Conservation (phyloP, 2,113 vertebrate genomes). For the Oncorhynchus tshawytscha region DNA sequence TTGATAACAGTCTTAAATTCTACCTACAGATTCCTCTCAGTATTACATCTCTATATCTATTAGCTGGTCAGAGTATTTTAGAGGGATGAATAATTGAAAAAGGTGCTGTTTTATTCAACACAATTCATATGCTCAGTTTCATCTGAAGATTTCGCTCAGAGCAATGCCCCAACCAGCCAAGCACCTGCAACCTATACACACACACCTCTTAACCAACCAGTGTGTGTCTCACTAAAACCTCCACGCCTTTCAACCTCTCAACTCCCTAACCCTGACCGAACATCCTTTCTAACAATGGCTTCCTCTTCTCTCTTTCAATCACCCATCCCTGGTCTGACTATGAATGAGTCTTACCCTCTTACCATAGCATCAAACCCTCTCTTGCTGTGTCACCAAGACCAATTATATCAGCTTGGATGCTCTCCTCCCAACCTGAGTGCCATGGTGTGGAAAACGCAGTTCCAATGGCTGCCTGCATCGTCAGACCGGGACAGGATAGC, state of each 20-base stretch:
- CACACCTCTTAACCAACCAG: conserved; percentile 36
- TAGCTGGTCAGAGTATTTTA: conserved; percentile 47
- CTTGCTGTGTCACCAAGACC: conserved; percentile 73
- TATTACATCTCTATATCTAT: neutral
- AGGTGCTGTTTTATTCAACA: conserved; percentile 58
- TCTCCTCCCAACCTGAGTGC: conserved; percentile 70
- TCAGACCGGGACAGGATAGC: conserved; percentile 66
- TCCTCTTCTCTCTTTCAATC: conserved; percentile 62
- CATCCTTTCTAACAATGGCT: conserved; percentile 63
- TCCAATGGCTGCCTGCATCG: conserved; percentile 74
- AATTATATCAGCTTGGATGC: conserved; percentile 77
- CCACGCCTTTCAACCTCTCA: conserved; percentile 28
- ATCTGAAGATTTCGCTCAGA: conserved; percentile 63
- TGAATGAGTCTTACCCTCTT: conserved; percentile 75
- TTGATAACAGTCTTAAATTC: too few species aligned
- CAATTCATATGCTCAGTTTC: conserved; percentile 75
- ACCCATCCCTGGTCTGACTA: conserved; percentile 65
- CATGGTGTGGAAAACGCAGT: conserved; percentile 74
- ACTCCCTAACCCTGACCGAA: conserved; percentile 48
- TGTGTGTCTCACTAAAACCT: too few species aligned
- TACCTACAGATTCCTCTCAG: too few species aligned
- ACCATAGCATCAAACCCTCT: conserved; percentile 68
- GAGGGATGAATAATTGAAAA: conserved; percentile 67
- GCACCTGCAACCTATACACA: conserved; percentile 34
- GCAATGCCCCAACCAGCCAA: conserved; percentile 64